A percentile compares a stretch with the other conserved stretches of the same genome.
Evolutionary conservation across 2,797 vertebrate species (phyloP).

Genomic region (Eutrigla gurnardus): DNA sequence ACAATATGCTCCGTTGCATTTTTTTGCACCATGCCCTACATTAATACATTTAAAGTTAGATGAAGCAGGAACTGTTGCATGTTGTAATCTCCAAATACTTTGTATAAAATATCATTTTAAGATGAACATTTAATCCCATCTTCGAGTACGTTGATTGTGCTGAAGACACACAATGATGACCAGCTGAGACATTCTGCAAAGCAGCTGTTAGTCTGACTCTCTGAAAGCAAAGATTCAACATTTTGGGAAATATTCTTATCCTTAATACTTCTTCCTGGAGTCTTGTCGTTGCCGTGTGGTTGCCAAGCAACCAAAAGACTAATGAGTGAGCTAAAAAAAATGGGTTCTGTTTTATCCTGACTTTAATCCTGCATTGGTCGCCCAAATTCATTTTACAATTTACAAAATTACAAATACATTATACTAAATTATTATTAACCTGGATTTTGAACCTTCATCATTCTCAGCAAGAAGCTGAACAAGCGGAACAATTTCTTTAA

Average conservation of each 20-base stretch:
- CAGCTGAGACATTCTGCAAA: neutral
- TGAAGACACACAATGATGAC: neutral
- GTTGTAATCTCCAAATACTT: neutral
- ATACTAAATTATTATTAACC: neutral
- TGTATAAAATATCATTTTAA: neutral
- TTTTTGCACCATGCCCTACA: neutral
- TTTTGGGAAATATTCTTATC: neutral
- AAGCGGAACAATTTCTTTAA: neutral
- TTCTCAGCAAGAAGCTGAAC: neutral
- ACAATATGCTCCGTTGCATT: neutral
- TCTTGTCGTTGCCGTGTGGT: slow-evolving; percentile 14
- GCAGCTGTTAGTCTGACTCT: neutral
- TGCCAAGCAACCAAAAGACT: slow-evolving; percentile 29
- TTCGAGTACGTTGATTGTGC: neutral
- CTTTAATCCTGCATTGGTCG: neutral
- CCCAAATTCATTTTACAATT: neutral
- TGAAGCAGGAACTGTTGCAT: neutral
- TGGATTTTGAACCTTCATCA: neutral
- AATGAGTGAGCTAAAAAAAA: neutral
- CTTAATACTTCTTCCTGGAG: neutral
- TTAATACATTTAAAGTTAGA: neutral
- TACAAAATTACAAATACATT: neutral
- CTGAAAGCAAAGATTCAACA: neutral
- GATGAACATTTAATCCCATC: neutral
- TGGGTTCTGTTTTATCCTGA: neutral